Percentiles rank a stretch among this genome's conserved stretches.
Evolutionary conservation across 2,797 vertebrate genomes (phyloP).

Genomic region (Protosalanx chinensis): DNA sequence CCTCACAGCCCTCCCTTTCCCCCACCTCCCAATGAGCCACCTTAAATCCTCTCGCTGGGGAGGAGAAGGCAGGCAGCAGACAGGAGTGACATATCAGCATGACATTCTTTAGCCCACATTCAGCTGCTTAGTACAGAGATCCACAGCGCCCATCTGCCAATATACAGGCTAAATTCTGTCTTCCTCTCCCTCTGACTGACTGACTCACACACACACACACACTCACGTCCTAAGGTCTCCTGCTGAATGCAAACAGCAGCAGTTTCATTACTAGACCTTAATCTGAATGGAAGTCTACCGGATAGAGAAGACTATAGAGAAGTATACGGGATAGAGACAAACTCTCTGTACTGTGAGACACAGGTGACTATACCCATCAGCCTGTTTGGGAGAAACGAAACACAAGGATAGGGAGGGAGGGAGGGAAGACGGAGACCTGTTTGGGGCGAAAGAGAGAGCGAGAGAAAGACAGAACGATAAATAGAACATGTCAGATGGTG

Average conservation of each 20-base stretch:
- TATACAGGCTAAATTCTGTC: background rate
- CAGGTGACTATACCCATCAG: too few relatives aligned
- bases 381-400: background rate
- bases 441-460: slow-evolving; percentile 10
- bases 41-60: slow-evolving; percentile 23
- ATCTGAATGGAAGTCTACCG: too few relatives aligned
- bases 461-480: slow-evolving; percentile 37
- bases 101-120: slow-evolving; percentile 48
- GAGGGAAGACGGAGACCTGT: background rate
- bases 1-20: slow-evolving; percentile 8
- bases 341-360: too few relatives aligned
- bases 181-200: slow-evolving; percentile 19
- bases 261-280: too few relatives aligned
- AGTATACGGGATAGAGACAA: too few relatives aligned
- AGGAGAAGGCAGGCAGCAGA: slow-evolving; percentile 24
- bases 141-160: slow-evolving; percentile 25
- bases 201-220: background rate
- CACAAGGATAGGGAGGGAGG: background rate
- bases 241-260: too few relatives aligned
- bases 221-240: too few relatives aligned
- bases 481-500: slow-evolving; percentile 68
- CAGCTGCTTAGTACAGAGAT: slow-evolving; percentile 31
- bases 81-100: slow-evolving; percentile 48
- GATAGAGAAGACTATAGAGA: too few relatives aligned
- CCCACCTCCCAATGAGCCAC: slow-evolving; percentile 1